These are phyloP conservation scores for Anguilla anguilla DNA, from an alignment of 2,797 vertebrate genomes.

Conservation along the genomic window DNA sequence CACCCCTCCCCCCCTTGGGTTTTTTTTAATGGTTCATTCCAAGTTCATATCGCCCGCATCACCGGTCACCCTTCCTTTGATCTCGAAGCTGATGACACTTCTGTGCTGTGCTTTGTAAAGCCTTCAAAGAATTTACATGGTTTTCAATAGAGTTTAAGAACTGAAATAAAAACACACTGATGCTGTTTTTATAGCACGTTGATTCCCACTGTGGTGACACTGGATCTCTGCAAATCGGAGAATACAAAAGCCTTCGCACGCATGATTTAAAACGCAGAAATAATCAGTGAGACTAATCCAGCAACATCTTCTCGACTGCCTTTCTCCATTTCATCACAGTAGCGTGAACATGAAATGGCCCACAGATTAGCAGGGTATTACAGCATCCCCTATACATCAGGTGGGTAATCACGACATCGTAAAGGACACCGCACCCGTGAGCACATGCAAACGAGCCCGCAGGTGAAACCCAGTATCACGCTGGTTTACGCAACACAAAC, in stretches of 20 bases:
- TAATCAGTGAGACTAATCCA: conserved; percentile 13
- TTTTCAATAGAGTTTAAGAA: not conserved
- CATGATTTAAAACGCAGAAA: not conserved
- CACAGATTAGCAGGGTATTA: conserved; percentile 1
- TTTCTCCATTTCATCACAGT: not conserved
- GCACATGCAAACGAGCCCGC: not conserved
- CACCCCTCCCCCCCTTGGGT: not conserved
- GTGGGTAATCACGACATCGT: not conserved
- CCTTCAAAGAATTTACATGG: conserved; percentile 1
- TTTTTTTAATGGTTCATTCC: not conserved
- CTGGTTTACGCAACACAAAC: not conserved
- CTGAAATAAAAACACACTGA: not conserved
- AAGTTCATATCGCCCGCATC: not conserved
- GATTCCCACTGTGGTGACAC: not conserved
- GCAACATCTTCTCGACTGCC: not conserved
- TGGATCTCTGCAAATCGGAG: not conserved
- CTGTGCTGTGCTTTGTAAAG: not conserved
- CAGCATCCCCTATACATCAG: not conserved
- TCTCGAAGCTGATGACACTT: not conserved
- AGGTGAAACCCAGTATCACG: not conserved
- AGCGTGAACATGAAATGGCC: not conserved
- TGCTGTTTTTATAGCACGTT: not conserved
- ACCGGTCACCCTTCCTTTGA: not conserved
- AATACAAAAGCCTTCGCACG: not conserved
- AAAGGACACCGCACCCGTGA: not conserved